phyloP scores from a whole-genome alignment of 2,888 invertebrate genomes.

The Trachelus tabidus region DNA sequence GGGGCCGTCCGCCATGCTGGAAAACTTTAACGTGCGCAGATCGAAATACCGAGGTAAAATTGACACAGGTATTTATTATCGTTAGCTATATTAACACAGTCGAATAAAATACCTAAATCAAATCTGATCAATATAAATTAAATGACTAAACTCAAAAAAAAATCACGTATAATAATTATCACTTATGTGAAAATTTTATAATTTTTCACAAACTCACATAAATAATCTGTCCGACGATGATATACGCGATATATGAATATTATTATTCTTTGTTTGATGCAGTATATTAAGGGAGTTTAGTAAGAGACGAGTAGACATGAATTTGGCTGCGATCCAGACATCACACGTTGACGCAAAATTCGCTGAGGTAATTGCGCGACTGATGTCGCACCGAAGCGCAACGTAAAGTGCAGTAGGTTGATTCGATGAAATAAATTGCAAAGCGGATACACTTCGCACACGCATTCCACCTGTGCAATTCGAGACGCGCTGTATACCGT shows the following conservation, averaged over 20 bases:
- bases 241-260: neutral
- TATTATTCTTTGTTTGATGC: neutral
- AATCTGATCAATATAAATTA: neutral
- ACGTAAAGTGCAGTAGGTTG: neutral
- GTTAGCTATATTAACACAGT: neutral
- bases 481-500: neutral
- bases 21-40: neutral
- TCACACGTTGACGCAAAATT: constrained; percentile 23
- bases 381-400: constrained; percentile 10
- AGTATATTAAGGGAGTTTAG: neutral
- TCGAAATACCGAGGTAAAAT: neutral
- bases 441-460: neutral
- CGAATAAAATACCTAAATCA: neutral
- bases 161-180: neutral
- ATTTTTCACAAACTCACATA: neutral
- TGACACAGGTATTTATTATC: neutral
- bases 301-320: constrained; percentile 19
- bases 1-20: neutral
- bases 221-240: neutral
- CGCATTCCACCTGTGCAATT: neutral
- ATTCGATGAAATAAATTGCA: neutral
- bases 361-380: constrained; percentile 32
- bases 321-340: constrained; percentile 37
- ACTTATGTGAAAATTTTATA: neutral
- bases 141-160: neutral